These are phyloP conservation scores for Bombus pyrosoma DNA, from an alignment of 1,140 invertebrate species.

Conservation along the genomic window DNA sequence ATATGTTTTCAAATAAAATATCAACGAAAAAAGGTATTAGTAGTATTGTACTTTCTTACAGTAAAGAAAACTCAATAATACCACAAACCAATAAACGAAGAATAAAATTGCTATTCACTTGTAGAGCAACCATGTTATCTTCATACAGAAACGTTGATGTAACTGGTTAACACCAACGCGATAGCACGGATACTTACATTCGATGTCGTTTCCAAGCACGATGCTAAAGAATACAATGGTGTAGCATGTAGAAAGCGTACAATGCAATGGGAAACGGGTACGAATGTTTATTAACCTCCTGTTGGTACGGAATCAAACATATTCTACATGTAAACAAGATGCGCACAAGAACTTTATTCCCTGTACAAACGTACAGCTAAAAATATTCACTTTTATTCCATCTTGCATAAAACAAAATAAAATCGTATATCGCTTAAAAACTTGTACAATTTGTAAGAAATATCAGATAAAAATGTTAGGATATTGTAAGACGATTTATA, in stretches of 20 bases:
- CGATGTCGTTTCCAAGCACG: not conserved
- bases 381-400: not conserved
- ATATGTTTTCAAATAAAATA: not conserved
- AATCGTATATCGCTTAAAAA: not conserved
- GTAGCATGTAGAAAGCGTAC: not conserved
- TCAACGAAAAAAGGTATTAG: not conserved
- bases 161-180: not conserved
- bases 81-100: constrained; percentile 18
- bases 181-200: not conserved
- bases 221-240: constrained; percentile 16
- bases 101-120: not conserved
- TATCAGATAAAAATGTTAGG: no score
- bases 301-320: not conserved
- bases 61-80: not conserved
- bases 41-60: no score
- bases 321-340: not conserved
- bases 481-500: no score
- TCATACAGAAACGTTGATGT: not conserved
- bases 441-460: not conserved
- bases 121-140: not conserved
- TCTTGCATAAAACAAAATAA: not conserved
- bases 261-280: not conserved
- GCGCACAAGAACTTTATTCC: not conserved
- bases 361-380: not conserved
- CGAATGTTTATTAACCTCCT: constrained; percentile 23